Evolutionary conservation across 64 coral and sea anemone genomes (phyloP).

Genomic region (Actinia tenebrosa): DNA sequence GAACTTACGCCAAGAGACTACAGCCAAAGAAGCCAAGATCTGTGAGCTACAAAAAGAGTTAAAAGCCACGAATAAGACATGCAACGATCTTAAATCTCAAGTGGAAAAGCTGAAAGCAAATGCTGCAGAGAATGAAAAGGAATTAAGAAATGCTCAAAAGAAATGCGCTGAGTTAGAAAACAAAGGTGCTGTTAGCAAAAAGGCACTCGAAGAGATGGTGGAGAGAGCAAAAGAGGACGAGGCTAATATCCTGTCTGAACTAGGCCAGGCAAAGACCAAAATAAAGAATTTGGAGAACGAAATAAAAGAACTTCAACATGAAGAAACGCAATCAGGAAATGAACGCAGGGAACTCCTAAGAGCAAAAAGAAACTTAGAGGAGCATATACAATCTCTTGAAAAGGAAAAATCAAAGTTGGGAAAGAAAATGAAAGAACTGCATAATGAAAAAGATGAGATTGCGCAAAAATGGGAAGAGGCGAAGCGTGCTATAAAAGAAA

Average conservation of each 20-base stretch:
- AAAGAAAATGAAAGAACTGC: conserved; percentile 33
- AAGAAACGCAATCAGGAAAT: background rate
- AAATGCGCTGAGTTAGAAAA: conserved; percentile 46
- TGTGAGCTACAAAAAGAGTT: conserved; percentile 58
- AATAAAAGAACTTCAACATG: background rate
- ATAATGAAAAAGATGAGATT: conserved; percentile 51
- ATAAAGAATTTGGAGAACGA: conserved; percentile 1
- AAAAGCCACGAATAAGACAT: conserved; percentile 16
- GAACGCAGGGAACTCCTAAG: conserved; percentile 19
- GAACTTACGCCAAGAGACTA: conserved; percentile 48
- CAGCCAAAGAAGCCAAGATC: conserved; percentile 61
- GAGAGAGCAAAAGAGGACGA: conserved; percentile 18
- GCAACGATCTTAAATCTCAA: conserved; percentile 26
- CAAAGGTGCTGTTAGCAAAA: conserved; percentile 22
- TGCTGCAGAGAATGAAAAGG: background rate
- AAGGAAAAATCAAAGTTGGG: conserved; percentile 22
- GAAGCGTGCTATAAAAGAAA: conserved; percentile 33
- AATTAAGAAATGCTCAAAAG: background rate
- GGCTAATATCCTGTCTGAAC: background rate
- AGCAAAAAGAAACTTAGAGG: conserved; percentile 26
- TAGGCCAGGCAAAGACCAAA: background rate
- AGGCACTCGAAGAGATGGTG: conserved; percentile 28
- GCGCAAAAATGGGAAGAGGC: conserved; percentile 31
- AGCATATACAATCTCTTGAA: conserved; percentile 23
- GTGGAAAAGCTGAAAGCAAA: background rate